Conservation (phyloP, 2,113 vertebrate genomes). For the Xenus cinereus region DNA sequence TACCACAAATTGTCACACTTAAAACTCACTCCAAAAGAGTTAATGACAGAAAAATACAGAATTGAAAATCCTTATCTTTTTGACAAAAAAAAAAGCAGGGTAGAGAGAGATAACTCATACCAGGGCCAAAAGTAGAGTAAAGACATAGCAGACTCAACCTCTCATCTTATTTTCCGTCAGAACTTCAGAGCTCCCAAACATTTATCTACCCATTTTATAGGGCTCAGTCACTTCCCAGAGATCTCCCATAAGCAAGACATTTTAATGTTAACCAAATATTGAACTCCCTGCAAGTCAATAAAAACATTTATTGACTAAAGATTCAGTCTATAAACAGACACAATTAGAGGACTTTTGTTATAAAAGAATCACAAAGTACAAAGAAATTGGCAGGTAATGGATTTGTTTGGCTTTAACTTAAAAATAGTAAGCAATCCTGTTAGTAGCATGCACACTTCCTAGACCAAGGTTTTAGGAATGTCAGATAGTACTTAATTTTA, state of each 20-base stretch:
- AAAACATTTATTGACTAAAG: conserved; percentile 46
- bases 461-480: neutral
- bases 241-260: neutral
- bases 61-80: neutral
- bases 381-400: neutral
- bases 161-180: neutral
- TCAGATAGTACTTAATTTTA: neutral
- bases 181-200: neutral
- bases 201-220: neutral
- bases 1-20: neutral
- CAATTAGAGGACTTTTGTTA: conserved; percentile 29
- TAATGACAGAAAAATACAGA: neutral
- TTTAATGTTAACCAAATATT: conserved; percentile 37
- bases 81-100: neutral
- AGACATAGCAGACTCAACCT: neutral
- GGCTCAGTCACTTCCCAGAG: neutral
- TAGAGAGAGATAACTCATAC: neutral
- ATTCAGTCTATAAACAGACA: conserved; percentile 45
- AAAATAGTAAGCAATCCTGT: neutral
- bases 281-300: conserved; percentile 16
- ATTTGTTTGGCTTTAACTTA: conserved; percentile 15
- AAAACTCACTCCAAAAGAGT: neutral
- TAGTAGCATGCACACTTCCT: neutral
- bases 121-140: neutral
- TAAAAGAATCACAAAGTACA: neutral